Conservation (phyloP, 1,140 invertebrate species). For the Drosophila truncata region DNA sequence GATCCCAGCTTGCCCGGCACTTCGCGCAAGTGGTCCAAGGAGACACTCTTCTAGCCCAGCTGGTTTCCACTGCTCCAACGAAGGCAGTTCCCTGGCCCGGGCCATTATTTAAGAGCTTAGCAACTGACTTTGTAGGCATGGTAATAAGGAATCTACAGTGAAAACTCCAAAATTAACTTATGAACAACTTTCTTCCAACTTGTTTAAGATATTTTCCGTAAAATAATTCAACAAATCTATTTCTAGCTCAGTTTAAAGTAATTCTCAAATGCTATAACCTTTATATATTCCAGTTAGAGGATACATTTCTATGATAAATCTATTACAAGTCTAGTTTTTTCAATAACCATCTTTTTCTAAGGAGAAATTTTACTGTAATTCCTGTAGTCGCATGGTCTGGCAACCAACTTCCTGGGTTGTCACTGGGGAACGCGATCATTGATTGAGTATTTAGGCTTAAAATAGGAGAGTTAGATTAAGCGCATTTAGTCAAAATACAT, state of each 20-base stretch:
- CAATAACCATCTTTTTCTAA: background rate
- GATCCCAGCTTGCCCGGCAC: slow-evolving; percentile 83
- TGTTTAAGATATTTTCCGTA: background rate
- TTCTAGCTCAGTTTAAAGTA: background rate
- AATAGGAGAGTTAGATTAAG: slow-evolving; percentile 44
- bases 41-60: slow-evolving; percentile 85
- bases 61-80: slow-evolving; percentile 57
- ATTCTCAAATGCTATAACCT: background rate
- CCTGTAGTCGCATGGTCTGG: slow-evolving; percentile 19
- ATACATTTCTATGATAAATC: background rate
- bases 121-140: slow-evolving; percentile 66
- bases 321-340: background rate
- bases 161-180: slow-evolving; percentile 6
- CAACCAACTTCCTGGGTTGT: slow-evolving; percentile 58
- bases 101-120: slow-evolving; percentile 72
- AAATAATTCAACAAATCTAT: background rate
- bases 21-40: slow-evolving; percentile 84
- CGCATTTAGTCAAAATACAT: slow-evolving; percentile 51
- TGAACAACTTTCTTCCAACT: background rate
- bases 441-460: slow-evolving; percentile 46
- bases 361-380: slow-evolving; percentile 40
- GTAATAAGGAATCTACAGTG: slow-evolving; percentile 26
- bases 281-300: background rate
- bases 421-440: slow-evolving; percentile 35
- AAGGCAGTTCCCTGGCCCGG: slow-evolving; percentile 55